phyloP scores from a whole-genome alignment of 2,888 invertebrate species.

The Lathronympha strigana region DNA sequence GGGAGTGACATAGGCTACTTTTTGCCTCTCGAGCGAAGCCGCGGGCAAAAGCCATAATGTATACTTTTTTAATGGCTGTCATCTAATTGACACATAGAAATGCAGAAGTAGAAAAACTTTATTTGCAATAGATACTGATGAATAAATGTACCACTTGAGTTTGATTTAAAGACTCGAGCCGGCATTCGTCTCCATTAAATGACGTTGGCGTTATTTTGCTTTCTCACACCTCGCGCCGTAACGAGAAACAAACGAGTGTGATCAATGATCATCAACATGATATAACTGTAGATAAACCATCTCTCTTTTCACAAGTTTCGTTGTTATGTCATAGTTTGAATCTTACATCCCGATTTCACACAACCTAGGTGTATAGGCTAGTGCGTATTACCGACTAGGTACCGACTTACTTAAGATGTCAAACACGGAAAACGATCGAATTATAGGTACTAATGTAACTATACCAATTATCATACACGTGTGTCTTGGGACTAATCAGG shows the following conservation, averaged over 20 bases:
- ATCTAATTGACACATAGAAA: neutral
- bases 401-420: too few species aligned
- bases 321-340: neutral
- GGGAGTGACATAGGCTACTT: too few species aligned
- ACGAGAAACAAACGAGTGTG: slow-evolving; percentile 23
- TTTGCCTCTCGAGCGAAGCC: too few species aligned
- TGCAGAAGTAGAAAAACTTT: neutral
- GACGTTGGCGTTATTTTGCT: slow-evolving; percentile 16
- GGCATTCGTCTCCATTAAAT: slow-evolving; percentile 26
- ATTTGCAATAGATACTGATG: neutral
- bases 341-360: neutral
- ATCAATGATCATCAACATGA: slow-evolving; percentile 3
- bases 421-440: too few species aligned
- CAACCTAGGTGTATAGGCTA: neutral
- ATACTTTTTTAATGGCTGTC: too few species aligned
- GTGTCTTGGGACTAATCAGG: too few species aligned
- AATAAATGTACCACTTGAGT: neutral
- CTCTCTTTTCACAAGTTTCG: slow-evolving; percentile 3
- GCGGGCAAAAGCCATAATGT: too few species aligned
- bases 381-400: too few species aligned
- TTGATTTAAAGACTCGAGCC: slow-evolving; percentile 13
- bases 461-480: too few species aligned
- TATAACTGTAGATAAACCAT: neutral
- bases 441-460: too few species aligned
- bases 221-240: slow-evolving; percentile 20